A percentile compares a stretch with the other conserved stretches of the same genome.
phyloP scores from a whole-genome alignment of 2,888 invertebrate species.

The Sussaba pulchella region DNA sequence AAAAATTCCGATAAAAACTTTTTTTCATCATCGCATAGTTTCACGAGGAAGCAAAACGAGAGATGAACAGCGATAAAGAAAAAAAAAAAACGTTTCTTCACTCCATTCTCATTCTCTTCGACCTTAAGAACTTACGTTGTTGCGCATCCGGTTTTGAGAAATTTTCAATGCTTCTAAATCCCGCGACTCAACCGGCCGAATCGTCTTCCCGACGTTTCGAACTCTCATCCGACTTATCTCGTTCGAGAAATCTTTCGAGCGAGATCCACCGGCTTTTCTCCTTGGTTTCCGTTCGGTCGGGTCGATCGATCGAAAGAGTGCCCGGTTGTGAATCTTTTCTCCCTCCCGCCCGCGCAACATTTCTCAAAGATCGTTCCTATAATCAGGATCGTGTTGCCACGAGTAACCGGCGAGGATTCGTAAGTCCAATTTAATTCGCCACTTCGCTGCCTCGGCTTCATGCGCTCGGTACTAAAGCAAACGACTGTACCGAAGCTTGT shows the following conservation, averaged over 20 bases:
- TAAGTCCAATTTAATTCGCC: conserved; percentile 50
- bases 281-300: conserved; percentile 31
- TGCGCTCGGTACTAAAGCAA: too few relatives aligned
- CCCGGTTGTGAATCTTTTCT: conserved; percentile 41
- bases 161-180: background rate
- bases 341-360: conserved; percentile 19
- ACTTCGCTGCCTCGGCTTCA: conserved; percentile 31
- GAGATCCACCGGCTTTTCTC: conserved; percentile 49
- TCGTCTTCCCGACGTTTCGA: conserved; percentile 51
- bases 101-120: background rate
- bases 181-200: conserved; percentile 50
- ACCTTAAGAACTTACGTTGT: background rate
- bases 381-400: conserved; percentile 53
- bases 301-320: conserved; percentile 7
- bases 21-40: too few relatives aligned
- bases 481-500: background rate
- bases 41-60: background rate
- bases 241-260: conserved; percentile 52
- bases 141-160: background rate
- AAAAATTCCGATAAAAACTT: too few relatives aligned
- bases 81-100: background rate
- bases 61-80: background rate
- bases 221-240: conserved; percentile 43
- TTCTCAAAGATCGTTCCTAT: conserved; percentile 51
- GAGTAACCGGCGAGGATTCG: conserved; percentile 36